phyloP scores from a whole-genome alignment of 2,888 invertebrate species.

The Caenorhabditis wallacei region DNA sequence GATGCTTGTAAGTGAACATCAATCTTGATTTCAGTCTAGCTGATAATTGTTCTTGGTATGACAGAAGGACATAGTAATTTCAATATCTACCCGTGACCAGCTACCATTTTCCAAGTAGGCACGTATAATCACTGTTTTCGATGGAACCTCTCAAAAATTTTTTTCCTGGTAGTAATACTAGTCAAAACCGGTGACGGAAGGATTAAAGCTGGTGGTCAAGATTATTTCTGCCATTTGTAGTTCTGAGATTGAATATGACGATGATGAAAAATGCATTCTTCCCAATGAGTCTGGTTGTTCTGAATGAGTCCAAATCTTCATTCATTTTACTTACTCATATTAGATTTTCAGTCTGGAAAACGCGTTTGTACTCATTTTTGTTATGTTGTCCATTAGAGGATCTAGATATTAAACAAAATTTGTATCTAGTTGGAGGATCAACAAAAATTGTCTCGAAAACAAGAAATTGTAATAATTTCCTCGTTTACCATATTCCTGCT shows the following conservation, averaged over 20 bases:
- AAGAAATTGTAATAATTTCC: not conserved
- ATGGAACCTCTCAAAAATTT: not conserved
- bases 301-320: not conserved
- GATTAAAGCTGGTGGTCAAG: not conserved
- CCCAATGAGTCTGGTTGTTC: not conserved
- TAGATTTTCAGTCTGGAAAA: conserved; percentile 1
- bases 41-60: not conserved
- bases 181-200: not conserved
- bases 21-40: not conserved
- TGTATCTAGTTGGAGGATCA: conserved; percentile 1
- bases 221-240: conserved; percentile 18
- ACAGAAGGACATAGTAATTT: not conserved
- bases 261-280: not conserved
- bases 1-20: too few relatives aligned
- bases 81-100: too few relatives aligned
- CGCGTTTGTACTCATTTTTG: conserved; percentile 8
- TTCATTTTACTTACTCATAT: conserved; percentile 1
- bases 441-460: not conserved
- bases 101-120: not conserved
- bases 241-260: conserved; percentile 5
- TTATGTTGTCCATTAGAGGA: not conserved
- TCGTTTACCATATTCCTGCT: too few relatives aligned
- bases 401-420: not conserved
- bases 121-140: not conserved
- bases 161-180: not conserved